phyloP scores from a whole-genome alignment of 2,113 vertebrate species.

The Eudyptes chrysolophus region DNA sequence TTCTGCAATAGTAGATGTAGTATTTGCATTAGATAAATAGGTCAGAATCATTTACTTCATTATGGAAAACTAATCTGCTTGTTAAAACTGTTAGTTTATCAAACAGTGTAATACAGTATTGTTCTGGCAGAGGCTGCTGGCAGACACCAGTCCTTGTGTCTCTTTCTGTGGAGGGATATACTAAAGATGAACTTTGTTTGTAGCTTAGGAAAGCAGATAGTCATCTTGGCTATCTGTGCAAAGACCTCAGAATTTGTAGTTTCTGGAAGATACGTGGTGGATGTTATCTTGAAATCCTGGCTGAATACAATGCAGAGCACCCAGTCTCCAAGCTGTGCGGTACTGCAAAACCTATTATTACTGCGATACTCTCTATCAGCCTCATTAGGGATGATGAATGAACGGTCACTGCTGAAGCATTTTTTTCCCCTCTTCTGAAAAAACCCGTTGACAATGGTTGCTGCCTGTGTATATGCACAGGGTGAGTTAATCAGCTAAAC shows the following conservation, averaged over 20 bases:
- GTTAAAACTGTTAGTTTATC: constrained; percentile 32
- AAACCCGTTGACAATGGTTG: not conserved
- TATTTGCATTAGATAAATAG: constrained; percentile 14
- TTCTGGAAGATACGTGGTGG: not conserved
- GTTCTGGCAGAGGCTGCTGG: constrained; percentile 21
- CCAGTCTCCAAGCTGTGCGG: not conserved
- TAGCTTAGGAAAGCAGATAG: not conserved
- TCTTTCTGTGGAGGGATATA: not conserved
- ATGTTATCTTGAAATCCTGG: not conserved
- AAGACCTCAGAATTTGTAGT: not conserved
- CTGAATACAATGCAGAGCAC: constrained; percentile 35
- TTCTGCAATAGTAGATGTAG: not conserved
- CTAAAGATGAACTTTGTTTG: not conserved
- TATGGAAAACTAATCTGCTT: constrained; percentile 18
- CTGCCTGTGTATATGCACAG: not conserved
- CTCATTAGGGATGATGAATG: constrained; percentile 48
- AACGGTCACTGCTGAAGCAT: not conserved
- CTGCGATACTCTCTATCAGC: not conserved
- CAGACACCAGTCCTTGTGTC: not conserved
- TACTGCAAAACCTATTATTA: constrained; percentile 11
- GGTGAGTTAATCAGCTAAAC: not conserved
- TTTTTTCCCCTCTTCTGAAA: not conserved
- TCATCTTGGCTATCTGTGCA: not conserved
- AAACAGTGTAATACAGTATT: constrained; percentile 13
- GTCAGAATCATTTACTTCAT: constrained; percentile 1